Percentiles rank a stretch among this genome's conserved stretches.
These are phyloP conservation scores for Gulo gulo DNA, from an alignment of 2,113 vertebrate species.

Conservation along the genomic window DNA sequence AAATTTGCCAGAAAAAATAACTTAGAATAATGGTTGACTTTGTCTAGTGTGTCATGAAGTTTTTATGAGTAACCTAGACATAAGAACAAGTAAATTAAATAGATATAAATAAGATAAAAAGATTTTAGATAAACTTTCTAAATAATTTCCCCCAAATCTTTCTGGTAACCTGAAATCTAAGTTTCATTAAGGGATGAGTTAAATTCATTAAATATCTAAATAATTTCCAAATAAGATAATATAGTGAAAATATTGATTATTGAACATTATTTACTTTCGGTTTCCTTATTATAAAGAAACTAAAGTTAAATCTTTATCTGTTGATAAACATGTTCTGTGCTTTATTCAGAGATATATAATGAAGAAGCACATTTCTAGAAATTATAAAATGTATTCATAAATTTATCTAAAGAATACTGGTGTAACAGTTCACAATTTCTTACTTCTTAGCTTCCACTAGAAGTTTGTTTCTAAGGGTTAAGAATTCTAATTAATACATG, in stretches of 20 bases:
- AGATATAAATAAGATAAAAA: not conserved
- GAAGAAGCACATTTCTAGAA: not conserved
- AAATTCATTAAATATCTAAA: not conserved
- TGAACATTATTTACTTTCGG: not conserved
- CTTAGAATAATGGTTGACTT: not conserved
- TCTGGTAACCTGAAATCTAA: not conserved
- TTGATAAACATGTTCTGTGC: not conserved
- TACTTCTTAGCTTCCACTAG: not conserved
- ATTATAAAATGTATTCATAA: not conserved
- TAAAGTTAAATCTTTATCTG: not conserved
- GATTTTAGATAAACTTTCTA: not conserved
- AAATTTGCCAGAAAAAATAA: not conserved
- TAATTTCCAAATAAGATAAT: not conserved
- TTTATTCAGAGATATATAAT: not conserved
- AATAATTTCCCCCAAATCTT: not conserved
- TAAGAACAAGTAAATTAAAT: not conserved
- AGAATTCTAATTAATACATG: not conserved
- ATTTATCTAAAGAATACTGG: not conserved
- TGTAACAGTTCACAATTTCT: not conserved
- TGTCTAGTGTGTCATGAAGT: not conserved
- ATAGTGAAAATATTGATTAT: not conserved
- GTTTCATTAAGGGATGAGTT: not conserved
- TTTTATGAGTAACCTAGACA: not conserved
- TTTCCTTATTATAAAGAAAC: not conserved
- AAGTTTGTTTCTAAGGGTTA: not conserved